These are phyloP conservation scores for Conus canariensis DNA, from an alignment of 2,888 invertebrate species.

Conservation along the genomic window DNA sequence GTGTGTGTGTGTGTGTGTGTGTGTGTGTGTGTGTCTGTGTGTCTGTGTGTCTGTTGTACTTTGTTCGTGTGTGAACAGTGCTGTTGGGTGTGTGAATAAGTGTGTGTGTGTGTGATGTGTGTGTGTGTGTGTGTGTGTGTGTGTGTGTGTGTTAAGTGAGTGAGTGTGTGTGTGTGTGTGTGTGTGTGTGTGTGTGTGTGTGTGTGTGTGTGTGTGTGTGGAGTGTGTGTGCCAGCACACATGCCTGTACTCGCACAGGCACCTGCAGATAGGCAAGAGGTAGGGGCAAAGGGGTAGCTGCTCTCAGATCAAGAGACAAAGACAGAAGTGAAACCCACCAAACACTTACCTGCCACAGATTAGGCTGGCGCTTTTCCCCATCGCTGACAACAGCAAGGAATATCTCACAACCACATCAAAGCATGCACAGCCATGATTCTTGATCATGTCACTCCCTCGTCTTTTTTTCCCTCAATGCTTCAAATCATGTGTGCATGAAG, in stretches of 20 bases:
- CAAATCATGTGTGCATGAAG: no score
- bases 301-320: no score
- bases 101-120: not conserved
- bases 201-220: constrained; percentile 1
- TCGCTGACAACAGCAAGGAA: constrained; percentile 36
- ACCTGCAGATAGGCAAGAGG: not conserved
- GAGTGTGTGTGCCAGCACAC: not conserved
- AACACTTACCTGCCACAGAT: constrained; percentile 69
- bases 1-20: no score
- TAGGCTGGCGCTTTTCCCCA: constrained; percentile 70
- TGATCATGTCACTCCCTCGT: not conserved
- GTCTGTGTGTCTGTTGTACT: no score
- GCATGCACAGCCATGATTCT: not conserved
- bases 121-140: not conserved
- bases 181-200: constrained; percentile 14
- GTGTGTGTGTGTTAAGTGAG: not conserved
- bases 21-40: no score
- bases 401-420: not conserved
- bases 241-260: not conserved
- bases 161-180: constrained; percentile 23
- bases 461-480: not conserved
- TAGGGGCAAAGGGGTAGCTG: no score
- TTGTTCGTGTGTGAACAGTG: no score
- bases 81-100: no score
- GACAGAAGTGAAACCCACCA: no score